Evolutionary conservation across 2,113 vertebrate genomes (phyloP).

Genomic region (Athene cunicularia): DNA sequence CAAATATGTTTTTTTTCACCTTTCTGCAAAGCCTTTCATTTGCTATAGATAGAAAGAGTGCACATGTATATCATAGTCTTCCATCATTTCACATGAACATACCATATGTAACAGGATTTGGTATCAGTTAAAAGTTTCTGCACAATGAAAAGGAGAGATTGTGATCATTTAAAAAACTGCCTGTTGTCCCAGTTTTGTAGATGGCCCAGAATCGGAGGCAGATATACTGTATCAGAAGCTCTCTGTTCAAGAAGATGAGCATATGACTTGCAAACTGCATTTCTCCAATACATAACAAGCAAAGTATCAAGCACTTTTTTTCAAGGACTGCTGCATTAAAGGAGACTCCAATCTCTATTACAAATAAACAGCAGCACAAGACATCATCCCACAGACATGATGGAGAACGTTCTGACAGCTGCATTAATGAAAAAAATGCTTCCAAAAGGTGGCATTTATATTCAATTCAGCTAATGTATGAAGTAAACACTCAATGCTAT

Average conservation of each 20-base stretch:
- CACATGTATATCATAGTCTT: neutral
- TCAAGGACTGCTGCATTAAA: neutral
- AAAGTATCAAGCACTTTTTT: neutral
- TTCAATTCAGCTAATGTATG: neutral
- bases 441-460: neutral
- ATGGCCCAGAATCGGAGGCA: neutral
- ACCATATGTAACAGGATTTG: neutral
- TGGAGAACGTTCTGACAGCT: neutral
- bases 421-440: neutral
- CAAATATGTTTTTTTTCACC: neutral
- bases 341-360: neutral
- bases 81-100: neutral
- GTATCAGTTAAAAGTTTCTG: neutral
- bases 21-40: neutral
- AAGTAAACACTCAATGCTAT: neutral
- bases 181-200: neutral
- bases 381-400: neutral
- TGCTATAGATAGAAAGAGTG: neutral
- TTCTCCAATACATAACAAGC: neutral
- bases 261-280: neutral
- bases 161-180: neutral
- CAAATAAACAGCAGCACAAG: neutral
- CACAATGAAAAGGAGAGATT: neutral
- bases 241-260: neutral
- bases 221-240: neutral